A percentile compares a stretch with the other conserved stretches of the same genome.
Evolutionary conservation across 1,140 invertebrate genomes (phyloP).

Genomic region (Dendrolimus punctatus): DNA sequence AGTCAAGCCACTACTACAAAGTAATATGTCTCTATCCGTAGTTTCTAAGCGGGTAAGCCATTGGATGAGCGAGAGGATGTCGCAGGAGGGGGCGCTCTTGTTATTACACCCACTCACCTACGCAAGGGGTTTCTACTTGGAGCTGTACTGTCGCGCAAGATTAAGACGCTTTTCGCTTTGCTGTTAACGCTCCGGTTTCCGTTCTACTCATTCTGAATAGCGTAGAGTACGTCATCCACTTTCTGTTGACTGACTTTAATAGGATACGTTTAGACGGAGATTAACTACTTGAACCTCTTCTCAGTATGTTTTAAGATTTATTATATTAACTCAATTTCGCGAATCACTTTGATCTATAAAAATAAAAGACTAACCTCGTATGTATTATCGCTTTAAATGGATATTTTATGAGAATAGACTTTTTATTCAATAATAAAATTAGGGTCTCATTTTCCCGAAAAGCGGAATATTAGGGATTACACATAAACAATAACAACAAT

Average conservation of each 20-base stretch:
- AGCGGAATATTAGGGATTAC: too few species aligned
- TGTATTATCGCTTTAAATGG: too few species aligned
- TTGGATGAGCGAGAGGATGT: slow-evolving; percentile 36
- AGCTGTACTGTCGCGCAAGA: slow-evolving; percentile 55
- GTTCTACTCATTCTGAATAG: slow-evolving; percentile 39
- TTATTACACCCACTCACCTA: slow-evolving; percentile 68
- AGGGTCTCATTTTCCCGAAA: too few species aligned
- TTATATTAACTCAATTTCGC: too few species aligned
- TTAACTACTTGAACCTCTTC: too few species aligned
- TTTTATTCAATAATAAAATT: too few species aligned
- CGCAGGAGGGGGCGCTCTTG: slow-evolving; percentile 39
- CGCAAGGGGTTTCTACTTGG: slow-evolving; percentile 53
- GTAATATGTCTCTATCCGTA: slow-evolving; percentile 54
- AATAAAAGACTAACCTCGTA: too few species aligned
- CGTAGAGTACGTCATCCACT: slow-evolving; percentile 30
- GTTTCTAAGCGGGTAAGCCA: slow-evolving; percentile 54
- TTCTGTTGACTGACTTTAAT: slow-evolving; percentile 30
- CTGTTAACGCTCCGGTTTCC: slow-evolving; percentile 47
- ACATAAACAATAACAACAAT: too few species aligned
- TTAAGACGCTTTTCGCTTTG: slow-evolving; percentile 58
- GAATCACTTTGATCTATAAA: too few species aligned
- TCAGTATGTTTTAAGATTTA: too few species aligned
- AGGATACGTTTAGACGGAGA: slow-evolving; percentile 17
- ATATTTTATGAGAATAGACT: too few species aligned
- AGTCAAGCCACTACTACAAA: slow-evolving; percentile 43